A percentile compares a stretch with the other conserved stretches of the same genome.
Conservation (phyloP, 2,113 vertebrate genomes). For the Oreochromis spilurus region DNA sequence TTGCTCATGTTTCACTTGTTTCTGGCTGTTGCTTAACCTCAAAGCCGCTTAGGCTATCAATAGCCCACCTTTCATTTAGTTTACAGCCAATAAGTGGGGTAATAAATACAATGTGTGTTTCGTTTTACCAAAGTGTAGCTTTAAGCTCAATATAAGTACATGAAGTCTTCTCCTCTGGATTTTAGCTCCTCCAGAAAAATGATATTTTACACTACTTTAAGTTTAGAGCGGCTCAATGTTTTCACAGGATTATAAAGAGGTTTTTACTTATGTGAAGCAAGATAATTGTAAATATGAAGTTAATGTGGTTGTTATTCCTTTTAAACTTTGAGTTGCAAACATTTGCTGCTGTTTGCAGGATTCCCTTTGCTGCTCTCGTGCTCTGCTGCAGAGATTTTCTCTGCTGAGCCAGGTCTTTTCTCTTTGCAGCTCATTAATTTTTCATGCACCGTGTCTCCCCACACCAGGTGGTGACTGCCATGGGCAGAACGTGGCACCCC, state of each 20-base stretch:
- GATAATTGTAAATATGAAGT: background rate
- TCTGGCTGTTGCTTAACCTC: background rate
- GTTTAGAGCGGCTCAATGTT: background rate
- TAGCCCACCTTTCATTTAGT: background rate
- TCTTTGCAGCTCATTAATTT: constrained; percentile 8
- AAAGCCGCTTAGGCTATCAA: background rate
- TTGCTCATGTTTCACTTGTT: background rate
- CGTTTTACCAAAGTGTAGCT: background rate
- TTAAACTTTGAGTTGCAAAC: background rate
- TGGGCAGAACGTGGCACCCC: constrained; percentile 95
- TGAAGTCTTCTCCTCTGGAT: background rate
- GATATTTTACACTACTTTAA: background rate
- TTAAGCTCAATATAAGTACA: background rate
- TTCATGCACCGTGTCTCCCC: constrained; percentile 14
- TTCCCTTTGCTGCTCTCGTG: background rate
- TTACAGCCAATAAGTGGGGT: background rate
- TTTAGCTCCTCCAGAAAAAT: background rate
- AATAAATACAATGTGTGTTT: background rate
- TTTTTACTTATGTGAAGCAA: background rate
- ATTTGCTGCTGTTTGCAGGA: background rate
- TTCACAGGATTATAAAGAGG: background rate
- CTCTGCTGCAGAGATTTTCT: background rate
- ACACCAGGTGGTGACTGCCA: constrained; percentile 90
- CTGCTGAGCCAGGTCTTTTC: background rate
- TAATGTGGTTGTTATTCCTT: background rate